Conservation (phyloP, 2,113 vertebrate genomes). For the Oxyura jamaicensis region DNA sequence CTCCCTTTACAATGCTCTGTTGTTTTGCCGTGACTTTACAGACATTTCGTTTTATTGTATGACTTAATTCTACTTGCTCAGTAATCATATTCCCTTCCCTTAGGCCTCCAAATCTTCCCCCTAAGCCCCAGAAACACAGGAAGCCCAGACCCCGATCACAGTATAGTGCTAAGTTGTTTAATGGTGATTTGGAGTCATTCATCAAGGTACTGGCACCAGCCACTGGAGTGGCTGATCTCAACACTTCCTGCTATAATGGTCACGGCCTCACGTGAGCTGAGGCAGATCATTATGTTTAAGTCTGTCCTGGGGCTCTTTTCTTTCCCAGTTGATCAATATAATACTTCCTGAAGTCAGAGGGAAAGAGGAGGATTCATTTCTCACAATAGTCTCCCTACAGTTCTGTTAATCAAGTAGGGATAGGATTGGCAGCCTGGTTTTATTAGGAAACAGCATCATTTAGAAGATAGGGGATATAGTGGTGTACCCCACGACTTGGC, state of each 20-base stretch:
- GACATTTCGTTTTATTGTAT: conserved; percentile 61
- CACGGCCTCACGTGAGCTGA: conserved; percentile 67
- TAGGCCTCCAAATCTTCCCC: conserved; percentile 91
- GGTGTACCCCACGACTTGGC: neutral
- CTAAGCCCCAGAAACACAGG: conserved; percentile 90
- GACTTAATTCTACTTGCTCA: conserved; percentile 70
- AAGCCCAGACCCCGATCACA: conserved; percentile 90
- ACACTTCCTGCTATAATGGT: conserved; percentile 73
- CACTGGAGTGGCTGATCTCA: conserved; percentile 74
- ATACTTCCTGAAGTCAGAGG: conserved; percentile 81
- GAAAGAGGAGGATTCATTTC: conserved; percentile 50
- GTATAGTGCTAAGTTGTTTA: conserved; percentile 95
- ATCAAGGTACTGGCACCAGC: conserved; percentile 88
- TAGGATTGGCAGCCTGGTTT: neutral
- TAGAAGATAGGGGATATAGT: neutral
- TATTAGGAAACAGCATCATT: neutral
- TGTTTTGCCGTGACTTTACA: conserved; percentile 56
- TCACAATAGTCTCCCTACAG: neutral
- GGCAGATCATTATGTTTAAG: conserved; percentile 80
- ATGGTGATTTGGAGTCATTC: conserved; percentile 95
- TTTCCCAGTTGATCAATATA: conserved; percentile 79
- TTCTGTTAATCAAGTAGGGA: conserved; percentile 12
- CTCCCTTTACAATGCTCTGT: conserved; percentile 4
- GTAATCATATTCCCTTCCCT: conserved; percentile 85
- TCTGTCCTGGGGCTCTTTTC: conserved; percentile 79